A percentile compares a stretch with the other conserved stretches of the same genome.
phyloP scores from a whole-genome alignment of 2,888 invertebrate species.

The Eristalis pertinax region DNA sequence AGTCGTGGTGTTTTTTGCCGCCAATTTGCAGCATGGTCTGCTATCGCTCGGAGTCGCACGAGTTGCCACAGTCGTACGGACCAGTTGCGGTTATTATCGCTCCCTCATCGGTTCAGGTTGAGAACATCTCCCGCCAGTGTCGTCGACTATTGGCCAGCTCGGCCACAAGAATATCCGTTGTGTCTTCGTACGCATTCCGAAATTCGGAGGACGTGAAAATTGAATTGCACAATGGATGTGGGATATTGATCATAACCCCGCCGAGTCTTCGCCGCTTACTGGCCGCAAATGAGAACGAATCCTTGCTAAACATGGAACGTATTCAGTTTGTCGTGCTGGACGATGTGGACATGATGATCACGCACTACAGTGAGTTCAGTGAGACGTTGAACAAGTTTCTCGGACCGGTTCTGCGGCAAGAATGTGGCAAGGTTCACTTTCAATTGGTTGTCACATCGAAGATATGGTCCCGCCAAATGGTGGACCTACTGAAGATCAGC shows the following conservation, averaged over 20 bases:
- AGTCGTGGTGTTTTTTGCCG: conserved; percentile 87
- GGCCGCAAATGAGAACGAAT: conserved; percentile 79
- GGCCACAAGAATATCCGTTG: conserved; percentile 79
- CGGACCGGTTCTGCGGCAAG: conserved; percentile 57
- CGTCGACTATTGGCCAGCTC: conserved; percentile 81
- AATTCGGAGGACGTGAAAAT: conserved; percentile 74
- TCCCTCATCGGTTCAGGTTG: conserved; percentile 84
- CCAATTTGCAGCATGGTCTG: conserved; percentile 85
- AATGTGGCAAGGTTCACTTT: conserved; percentile 76
- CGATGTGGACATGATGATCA: conserved; percentile 85
- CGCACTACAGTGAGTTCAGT: conserved; percentile 69
- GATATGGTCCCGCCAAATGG: conserved; percentile 79
- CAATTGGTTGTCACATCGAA: conserved; percentile 85
- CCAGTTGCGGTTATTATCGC: conserved; percentile 87
- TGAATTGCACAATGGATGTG: conserved; percentile 85
- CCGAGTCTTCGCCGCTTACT: conserved; percentile 83
- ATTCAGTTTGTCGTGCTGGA: conserved; percentile 87
- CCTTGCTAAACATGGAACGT: conserved; percentile 84
- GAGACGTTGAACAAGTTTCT: conserved; percentile 46
- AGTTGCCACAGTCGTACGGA: conserved; percentile 82
- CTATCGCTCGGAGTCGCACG: conserved; percentile 69
- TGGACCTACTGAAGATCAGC: conserved; percentile 80
- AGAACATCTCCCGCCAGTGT: conserved; percentile 81
- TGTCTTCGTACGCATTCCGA: conserved; percentile 80
- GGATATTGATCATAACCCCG: conserved; percentile 88